Conservation (phyloP, 1,140 invertebrate species). For the Drosophila lacertosa region DNA sequence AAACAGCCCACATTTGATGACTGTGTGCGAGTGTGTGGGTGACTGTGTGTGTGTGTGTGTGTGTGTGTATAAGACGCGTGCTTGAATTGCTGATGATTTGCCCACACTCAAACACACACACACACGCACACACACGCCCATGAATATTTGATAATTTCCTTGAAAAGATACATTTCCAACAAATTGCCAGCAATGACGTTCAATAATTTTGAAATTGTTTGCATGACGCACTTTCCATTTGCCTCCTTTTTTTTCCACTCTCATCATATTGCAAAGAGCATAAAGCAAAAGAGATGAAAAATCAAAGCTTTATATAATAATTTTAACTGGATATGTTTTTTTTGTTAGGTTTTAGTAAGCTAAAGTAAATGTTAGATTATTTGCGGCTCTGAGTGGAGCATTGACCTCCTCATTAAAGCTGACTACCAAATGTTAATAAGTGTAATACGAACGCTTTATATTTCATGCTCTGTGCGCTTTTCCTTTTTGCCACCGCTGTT, state of each 20-base stretch:
- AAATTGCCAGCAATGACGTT: conserved; percentile 68
- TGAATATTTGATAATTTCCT: conserved; percentile 63
- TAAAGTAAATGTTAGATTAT: neutral
- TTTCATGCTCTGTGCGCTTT: neutral
- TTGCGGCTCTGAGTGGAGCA: neutral
- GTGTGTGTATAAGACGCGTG: conserved; percentile 57
- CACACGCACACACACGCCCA: conserved; percentile 22
- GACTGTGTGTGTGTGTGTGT: conserved; percentile 34
- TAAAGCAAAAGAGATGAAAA: conserved; percentile 1
- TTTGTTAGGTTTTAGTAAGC: too few species aligned
- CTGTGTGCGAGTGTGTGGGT: conserved; percentile 27
- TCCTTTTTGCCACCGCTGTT: conserved; percentile 12
- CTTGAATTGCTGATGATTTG: conserved; percentile 65
- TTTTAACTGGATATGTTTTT: neutral
- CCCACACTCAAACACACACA: conserved; percentile 7
- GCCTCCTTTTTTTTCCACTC: conserved; percentile 13
- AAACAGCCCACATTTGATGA: neutral
- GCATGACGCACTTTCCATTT: conserved; percentile 43
- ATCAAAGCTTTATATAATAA: conserved; percentile 2
- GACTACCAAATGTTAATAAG: conserved; percentile 28
- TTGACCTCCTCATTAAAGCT: conserved; percentile 26
- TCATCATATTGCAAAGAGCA: conserved; percentile 1
- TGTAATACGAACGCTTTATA: conserved; percentile 43
- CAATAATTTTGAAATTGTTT: conserved; percentile 35
- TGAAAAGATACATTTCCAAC: conserved; percentile 31